A percentile compares a stretch with the other conserved stretches of the same genome.
phyloP scores from a whole-genome alignment of 2,888 invertebrate genomes.

The Rhingia campestris region DNA sequence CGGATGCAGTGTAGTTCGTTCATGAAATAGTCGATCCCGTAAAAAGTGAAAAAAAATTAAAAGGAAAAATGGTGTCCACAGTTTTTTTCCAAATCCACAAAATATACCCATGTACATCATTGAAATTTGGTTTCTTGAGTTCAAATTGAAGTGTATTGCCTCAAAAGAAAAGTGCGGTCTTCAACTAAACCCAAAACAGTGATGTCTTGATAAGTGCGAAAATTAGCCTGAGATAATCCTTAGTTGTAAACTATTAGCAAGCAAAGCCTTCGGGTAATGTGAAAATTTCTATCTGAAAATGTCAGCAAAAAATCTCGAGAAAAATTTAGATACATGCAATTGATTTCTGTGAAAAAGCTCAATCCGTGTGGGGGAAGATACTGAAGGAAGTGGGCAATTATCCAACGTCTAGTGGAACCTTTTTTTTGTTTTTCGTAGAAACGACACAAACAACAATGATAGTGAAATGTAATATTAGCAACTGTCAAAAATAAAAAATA shows the following conservation, averaged over 20 bases:
- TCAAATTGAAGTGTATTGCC: background rate
- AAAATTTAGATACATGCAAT: slow-evolving; percentile 73
- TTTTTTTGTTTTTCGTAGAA: background rate
- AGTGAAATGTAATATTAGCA: slow-evolving; percentile 44
- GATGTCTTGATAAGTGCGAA: background rate
- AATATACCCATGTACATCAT: slow-evolving; percentile 7
- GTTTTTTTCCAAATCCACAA: slow-evolving; percentile 14
- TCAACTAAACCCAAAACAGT: background rate
- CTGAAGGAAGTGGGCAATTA: slow-evolving; percentile 16
- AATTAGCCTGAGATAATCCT: slow-evolving; percentile 2
- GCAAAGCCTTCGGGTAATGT: slow-evolving; percentile 15
- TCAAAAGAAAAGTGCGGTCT: background rate
- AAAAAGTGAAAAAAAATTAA: slow-evolving; percentile 39
- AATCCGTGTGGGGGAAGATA: slow-evolving; percentile 45
- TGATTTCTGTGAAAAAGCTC: slow-evolving; percentile 74
- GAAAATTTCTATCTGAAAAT: slow-evolving; percentile 51
- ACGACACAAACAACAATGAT: slow-evolving; percentile 40
- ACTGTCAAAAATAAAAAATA: slow-evolving; percentile 60
- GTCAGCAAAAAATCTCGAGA: slow-evolving; percentile 55
- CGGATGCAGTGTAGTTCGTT: slow-evolving; percentile 82
- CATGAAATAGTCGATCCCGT: slow-evolving; percentile 77
- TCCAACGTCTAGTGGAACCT: slow-evolving; percentile 1
- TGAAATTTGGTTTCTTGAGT: background rate
- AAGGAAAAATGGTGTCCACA: slow-evolving; percentile 68
- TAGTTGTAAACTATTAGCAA: slow-evolving; percentile 14